These are phyloP conservation scores for Nansenia antarctica DNA, from an alignment of 2,113 vertebrate species.

Conservation along the genomic window DNA sequence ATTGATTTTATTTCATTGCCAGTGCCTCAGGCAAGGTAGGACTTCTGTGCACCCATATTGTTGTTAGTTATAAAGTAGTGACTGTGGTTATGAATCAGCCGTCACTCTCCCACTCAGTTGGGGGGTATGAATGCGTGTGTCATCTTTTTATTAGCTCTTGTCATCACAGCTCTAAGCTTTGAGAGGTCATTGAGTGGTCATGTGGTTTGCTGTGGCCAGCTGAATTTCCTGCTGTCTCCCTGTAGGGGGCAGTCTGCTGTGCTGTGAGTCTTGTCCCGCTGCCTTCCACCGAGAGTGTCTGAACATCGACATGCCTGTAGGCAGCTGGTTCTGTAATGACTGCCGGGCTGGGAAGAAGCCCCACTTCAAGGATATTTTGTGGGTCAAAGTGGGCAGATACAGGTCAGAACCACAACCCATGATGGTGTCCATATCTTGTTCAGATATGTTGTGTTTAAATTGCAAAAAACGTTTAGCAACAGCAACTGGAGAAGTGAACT, in stretches of 20 bases:
- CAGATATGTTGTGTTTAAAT: too few species aligned
- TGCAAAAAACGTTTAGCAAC: too few species aligned
- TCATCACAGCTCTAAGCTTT: neutral
- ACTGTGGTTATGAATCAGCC: neutral
- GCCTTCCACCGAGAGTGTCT: conserved; percentile 98
- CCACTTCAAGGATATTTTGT: conserved; percentile 95
- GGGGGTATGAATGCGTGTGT: too few species aligned
- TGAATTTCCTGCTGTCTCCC: conserved; percentile 4
- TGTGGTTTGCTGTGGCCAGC: neutral
- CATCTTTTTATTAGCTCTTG: too few species aligned
- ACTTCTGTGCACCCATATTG: neutral
- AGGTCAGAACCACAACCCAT: conserved; percentile 75
- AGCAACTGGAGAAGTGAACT: too few species aligned
- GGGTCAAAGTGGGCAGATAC: conserved; percentile 98
- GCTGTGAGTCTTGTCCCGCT: conserved; percentile 97
- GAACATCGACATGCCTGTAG: conserved; percentile 97
- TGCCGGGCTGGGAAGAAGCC: conserved; percentile 97
- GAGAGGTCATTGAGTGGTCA: neutral
- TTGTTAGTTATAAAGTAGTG: neutral
- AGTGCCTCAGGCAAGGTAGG: neutral
- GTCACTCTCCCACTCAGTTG: too few species aligned
- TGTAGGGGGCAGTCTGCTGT: conserved; percentile 94
- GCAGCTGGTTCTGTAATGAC: conserved; percentile 98
- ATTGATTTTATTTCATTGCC: neutral
- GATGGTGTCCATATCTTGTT: neutral